A percentile compares a stretch with the other conserved stretches of the same genome.
Evolutionary conservation across 1,140 invertebrate species (phyloP).

Genomic region (Oppia nitens): DNA sequence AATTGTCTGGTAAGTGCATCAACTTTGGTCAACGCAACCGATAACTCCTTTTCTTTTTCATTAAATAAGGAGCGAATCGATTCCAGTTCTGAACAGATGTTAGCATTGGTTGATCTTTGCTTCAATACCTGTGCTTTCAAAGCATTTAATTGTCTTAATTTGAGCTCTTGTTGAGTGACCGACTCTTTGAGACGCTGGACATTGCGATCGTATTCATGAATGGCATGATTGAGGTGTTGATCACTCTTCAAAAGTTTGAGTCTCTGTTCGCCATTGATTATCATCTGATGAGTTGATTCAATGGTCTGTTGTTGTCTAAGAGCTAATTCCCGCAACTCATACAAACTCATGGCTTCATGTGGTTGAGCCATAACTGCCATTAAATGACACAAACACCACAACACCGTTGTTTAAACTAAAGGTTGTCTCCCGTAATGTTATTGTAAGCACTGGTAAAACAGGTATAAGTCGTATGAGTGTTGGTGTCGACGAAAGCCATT

Average conservation of each 20-base stretch:
- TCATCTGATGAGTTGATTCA: conserved; percentile 71
- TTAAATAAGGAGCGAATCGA: conserved; percentile 86
- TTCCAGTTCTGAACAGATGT: conserved; percentile 73
- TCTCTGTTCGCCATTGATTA: conserved; percentile 77
- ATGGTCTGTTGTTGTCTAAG: conserved; percentile 87
- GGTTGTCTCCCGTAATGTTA: too few relatives aligned
- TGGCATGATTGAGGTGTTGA: conserved; percentile 60
- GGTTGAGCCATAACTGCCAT: not conserved
- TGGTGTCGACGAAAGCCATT: too few relatives aligned
- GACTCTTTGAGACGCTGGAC: conserved; percentile 66
- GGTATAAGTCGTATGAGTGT: too few relatives aligned
- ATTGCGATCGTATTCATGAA: conserved; percentile 69
- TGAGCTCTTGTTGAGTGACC: conserved; percentile 81
- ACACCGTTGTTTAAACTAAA: not conserved
- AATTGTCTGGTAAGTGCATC: conserved; percentile 83
- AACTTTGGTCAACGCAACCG: conserved; percentile 81
- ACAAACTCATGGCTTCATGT: conserved; percentile 9
- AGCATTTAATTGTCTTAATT: conserved; percentile 69
- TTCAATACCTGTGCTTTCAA: conserved; percentile 79
- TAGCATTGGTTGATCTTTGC: conserved; percentile 71
- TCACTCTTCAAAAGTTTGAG: conserved; percentile 84
- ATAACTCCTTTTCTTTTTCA: conserved; percentile 91
- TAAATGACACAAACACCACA: not conserved
- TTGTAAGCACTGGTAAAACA: too few relatives aligned
- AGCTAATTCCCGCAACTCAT: conserved; percentile 57